Evolutionary conservation across 2,888 invertebrate species (phyloP).

Genomic region (Drosophila testacea): DNA sequence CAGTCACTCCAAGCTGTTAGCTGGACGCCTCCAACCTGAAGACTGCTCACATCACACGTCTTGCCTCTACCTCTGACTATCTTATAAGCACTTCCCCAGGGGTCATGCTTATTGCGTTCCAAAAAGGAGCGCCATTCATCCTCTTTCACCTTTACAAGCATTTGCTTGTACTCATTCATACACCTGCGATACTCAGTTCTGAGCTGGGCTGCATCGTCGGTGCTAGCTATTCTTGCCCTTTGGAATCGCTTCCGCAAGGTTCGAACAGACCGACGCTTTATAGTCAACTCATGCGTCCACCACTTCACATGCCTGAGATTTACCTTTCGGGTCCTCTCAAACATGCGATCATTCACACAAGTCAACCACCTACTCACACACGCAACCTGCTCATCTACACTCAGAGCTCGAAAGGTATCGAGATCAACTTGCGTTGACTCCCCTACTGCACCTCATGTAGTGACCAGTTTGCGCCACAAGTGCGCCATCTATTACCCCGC

Average conservation of each 20-base stretch:
- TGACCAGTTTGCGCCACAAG: constrained; percentile 8
- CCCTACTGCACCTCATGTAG: background rate
- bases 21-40: background rate
- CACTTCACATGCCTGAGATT: constrained; percentile 17
- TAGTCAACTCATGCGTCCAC: constrained; percentile 17
- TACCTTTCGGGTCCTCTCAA: constrained; percentile 9
- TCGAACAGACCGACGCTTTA: constrained; percentile 3
- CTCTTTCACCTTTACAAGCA: constrained; percentile 13
- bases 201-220: constrained; percentile 9
- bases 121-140: constrained; percentile 8
- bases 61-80: constrained; percentile 10
- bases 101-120: constrained; percentile 12
- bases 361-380: constrained; percentile 11
- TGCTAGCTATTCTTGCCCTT: constrained; percentile 4
- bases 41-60: background rate
- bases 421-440: constrained; percentile 11
- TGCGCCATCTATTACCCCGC: constrained; percentile 2
- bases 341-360: constrained; percentile 8
- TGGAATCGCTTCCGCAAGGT: constrained; percentile 14
- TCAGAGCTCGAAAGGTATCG: background rate
- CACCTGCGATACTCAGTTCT: constrained; percentile 1
- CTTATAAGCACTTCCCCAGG: constrained; percentile 10
- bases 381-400: constrained; percentile 13
- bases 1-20: constrained; percentile 5
- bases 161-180: constrained; percentile 12